Percentiles rank a stretch among this genome's conserved stretches.
phyloP scores from a whole-genome alignment of 2,113 vertebrate genomes.

The Pongo pygmaeus region DNA sequence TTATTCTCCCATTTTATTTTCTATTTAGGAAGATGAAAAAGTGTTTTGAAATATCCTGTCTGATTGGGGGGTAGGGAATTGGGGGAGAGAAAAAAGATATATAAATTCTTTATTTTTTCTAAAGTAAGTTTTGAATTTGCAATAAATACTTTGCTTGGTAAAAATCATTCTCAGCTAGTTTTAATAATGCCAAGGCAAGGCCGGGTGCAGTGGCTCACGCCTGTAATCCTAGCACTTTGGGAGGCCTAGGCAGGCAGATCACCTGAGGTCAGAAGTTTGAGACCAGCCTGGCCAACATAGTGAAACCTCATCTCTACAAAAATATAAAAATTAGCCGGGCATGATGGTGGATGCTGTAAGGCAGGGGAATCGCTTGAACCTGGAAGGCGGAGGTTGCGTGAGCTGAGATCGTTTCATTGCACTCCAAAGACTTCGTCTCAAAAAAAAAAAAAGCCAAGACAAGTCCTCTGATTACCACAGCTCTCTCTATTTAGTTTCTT shows the following conservation, averaged over 20 bases:
- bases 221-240: neutral
- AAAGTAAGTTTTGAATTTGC: neutral
- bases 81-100: neutral
- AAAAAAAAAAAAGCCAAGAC: neutral
- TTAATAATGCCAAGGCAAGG: neutral
- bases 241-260: neutral
- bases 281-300: neutral
- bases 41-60: neutral
- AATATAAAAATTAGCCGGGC: neutral
- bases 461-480: neutral
- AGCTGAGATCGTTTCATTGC: neutral
- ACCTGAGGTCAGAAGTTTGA: neutral
- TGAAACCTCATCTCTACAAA: neutral
- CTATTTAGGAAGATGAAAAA: neutral
- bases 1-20: neutral
- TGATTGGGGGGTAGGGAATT: neutral
- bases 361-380: neutral
- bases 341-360: neutral
- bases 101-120: neutral
- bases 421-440: neutral
- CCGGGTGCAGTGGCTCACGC: accelerated
- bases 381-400: neutral
- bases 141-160: neutral
- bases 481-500: neutral
- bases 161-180: neutral